These are phyloP conservation scores for Diabrotica balteata DNA, from an alignment of 2,888 invertebrate species.

Conservation along the genomic window DNA sequence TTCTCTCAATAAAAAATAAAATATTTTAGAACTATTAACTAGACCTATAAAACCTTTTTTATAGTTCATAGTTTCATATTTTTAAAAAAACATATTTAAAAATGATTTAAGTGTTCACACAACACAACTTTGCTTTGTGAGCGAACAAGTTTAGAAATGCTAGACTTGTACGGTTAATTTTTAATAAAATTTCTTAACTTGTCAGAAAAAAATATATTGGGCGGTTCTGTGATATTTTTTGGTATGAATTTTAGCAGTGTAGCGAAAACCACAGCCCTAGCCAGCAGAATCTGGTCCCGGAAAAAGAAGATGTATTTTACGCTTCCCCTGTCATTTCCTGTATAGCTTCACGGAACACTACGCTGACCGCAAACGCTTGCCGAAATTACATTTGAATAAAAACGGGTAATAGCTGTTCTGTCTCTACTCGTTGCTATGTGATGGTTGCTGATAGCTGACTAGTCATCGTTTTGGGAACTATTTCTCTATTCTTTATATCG, in stretches of 20 bases:
- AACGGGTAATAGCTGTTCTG: conserved; percentile 22
- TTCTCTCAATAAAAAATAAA: no score
- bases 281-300: conserved; percentile 43
- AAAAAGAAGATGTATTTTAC: conserved; percentile 54
- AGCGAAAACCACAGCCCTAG: conserved; percentile 27
- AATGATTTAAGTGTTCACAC: no score
- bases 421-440: not conserved
- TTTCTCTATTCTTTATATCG: conserved; percentile 30
- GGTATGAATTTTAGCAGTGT: conserved; percentile 12
- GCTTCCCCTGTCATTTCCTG: conserved; percentile 52
- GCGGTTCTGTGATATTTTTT: not conserved
- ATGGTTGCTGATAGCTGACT: not conserved
- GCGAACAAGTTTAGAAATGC: no score
- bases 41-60: no score
- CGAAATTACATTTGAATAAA: conserved; percentile 55
- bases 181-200: no score
- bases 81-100: no score
- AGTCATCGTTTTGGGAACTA: conserved; percentile 17
- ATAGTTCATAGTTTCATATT: no score
- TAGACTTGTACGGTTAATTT: no score
- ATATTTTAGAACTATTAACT: no score
- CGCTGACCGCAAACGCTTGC: conserved; percentile 52
- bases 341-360: conserved; percentile 50
- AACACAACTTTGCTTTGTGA: no score
- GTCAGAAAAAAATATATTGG: no score